Conservation (phyloP, 2,113 vertebrate genomes). For the Vulpes vulpes region DNA sequence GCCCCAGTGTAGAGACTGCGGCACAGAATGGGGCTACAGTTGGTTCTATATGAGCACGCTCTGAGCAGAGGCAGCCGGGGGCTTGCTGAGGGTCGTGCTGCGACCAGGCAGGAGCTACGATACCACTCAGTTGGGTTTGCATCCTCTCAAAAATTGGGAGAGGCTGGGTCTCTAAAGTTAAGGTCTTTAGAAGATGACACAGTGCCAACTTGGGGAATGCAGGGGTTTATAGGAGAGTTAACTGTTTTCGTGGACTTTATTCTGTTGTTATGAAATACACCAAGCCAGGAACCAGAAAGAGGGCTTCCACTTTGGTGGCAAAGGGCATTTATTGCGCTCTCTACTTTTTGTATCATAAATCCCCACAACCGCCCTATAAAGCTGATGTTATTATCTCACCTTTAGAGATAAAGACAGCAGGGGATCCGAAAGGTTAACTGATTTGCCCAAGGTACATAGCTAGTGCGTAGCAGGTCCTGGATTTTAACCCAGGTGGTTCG, state of each 20-base stretch:
- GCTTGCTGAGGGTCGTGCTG: rapidly evolving
- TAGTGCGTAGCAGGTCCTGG: background rate
- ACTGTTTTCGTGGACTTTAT: background rate
- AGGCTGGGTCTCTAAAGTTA: background rate
- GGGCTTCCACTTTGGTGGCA: background rate
- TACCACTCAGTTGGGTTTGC: background rate
- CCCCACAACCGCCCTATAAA: background rate
- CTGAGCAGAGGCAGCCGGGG: background rate
- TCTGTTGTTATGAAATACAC: background rate
- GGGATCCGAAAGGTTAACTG: background rate
- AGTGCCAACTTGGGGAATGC: background rate
- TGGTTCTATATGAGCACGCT: rapidly evolving
- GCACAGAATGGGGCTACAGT: background rate
- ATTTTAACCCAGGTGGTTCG: background rate
- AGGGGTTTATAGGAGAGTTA: background rate
- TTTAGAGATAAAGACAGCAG: background rate
- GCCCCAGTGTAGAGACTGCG: background rate
- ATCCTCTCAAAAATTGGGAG: background rate
- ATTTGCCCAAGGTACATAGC: background rate
- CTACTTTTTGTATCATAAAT: background rate
- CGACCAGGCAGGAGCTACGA: background rate
- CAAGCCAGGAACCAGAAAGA: background rate
- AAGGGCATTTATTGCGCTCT: background rate
- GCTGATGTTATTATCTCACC: background rate
- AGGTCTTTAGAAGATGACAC: background rate